Evolutionary conservation across 2,888 invertebrate species (phyloP), one percentile per base, ranked within the genome.

Genomic region (Drosophila helvetica): DNA sequence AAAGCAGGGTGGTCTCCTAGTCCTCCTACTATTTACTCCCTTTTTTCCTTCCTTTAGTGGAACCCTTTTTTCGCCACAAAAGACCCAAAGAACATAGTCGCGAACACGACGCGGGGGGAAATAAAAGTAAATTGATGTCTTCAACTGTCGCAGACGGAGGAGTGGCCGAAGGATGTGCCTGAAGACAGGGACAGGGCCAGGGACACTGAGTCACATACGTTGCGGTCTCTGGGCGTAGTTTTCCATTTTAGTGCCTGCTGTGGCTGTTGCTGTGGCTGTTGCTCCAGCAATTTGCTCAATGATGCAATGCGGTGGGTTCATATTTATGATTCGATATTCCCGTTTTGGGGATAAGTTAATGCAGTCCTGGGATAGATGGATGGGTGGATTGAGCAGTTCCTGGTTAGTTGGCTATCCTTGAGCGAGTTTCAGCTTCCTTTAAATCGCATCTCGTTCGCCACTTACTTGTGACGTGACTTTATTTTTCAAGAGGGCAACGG

Each of bases 111-210:
- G 12, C 25, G 25, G 74, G 25, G 74, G 73, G 73, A 77, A 77
- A 85, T 88, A 85, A 88, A 88, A 85, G 74, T 87, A 86, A 87
- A 85, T 85, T 85, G 87, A 87, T 87, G 85, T 85, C 75, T 86
- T 87, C 87, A 85, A 86, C 87, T 87, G 86, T 77, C 73, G 51
- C 43, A 19, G 50, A 19, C 19, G 59, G 15, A n/a, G 42, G 8
- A 47, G 51, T n/a, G 45, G 43, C 3, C 4, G 2, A 15, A 27
- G 38, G 9, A 27, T 30, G 50, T 38, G 38, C 1, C 15, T 38
- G 38, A 38, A 12, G 1, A 33, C 1, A 12, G 10, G 9, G 15
- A 22, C 22, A 0, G 3, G 22, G 22, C 4, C 22, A 10, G 38
- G 10, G 48, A 4, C 43, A 10, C 33, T 57, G 61, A 38, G 68